Percentiles rank a stretch among this genome's conserved stretches.
phyloP scores from a whole-genome alignment of 2,888 invertebrate genomes.

The Epirrita christyi region DNA sequence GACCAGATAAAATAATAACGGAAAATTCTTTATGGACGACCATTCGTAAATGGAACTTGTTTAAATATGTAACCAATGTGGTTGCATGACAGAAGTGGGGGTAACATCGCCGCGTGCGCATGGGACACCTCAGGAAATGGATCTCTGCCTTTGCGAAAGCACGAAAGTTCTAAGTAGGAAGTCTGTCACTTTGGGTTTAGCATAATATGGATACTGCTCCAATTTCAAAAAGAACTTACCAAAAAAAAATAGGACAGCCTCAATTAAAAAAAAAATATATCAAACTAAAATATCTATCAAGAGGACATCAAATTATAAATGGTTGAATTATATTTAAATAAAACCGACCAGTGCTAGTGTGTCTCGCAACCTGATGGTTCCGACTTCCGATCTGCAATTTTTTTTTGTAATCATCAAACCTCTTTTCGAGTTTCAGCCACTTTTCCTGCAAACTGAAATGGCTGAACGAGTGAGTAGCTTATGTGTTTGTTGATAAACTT shows the following conservation, averaged over 20 bases:
- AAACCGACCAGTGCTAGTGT: too few species aligned
- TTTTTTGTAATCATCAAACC: too few species aligned
- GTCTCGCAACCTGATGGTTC: too few species aligned
- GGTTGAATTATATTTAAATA: too few species aligned
- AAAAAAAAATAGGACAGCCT: too few species aligned
- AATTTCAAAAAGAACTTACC: neutral
- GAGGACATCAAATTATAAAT: too few species aligned
- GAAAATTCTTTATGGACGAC: constrained; percentile 59
- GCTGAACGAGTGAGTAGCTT: too few species aligned
- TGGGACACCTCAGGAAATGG: constrained; percentile 74
- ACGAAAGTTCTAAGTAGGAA: constrained; percentile 78
- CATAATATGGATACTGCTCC: constrained; percentile 46
- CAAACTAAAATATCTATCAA: neutral
- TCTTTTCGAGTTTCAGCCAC: too few species aligned
- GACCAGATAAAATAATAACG: constrained; percentile 26
- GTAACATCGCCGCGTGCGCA: constrained; percentile 48
- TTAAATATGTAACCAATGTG: constrained; percentile 75
- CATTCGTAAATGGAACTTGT: constrained; percentile 67
- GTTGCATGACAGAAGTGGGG: constrained; percentile 57
- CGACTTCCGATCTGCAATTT: too few species aligned
- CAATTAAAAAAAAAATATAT: neutral
- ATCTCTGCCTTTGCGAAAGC: constrained; percentile 67
- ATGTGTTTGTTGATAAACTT: too few species aligned
- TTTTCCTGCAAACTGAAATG: too few species aligned
- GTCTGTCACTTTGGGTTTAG: constrained; percentile 48